These are phyloP conservation scores for Heteronetta atricapilla DNA, from an alignment of 2,113 vertebrate species.

Conservation along the genomic window DNA sequence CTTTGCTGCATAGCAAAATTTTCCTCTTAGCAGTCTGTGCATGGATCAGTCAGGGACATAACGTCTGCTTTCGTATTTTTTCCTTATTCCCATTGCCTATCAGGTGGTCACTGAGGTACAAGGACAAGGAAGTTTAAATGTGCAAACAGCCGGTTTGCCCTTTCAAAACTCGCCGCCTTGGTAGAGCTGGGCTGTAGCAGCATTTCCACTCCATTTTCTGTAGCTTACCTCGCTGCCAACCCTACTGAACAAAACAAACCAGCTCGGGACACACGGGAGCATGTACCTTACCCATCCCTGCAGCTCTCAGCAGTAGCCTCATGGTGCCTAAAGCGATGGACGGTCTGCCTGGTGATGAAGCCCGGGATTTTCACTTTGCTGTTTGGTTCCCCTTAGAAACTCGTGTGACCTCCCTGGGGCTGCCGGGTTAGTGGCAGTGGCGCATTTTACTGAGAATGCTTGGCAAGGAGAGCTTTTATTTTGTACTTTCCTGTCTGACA, in stretches of 20 bases:
- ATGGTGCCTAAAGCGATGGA: not conserved
- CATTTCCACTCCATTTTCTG: not conserved
- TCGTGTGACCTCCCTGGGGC: not conserved
- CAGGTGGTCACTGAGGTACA: not conserved
- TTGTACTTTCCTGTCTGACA: conserved; percentile 53
- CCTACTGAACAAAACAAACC: not conserved
- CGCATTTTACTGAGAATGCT: conserved; percentile 26
- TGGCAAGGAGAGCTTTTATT: conserved; percentile 40
- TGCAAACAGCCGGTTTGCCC: fast-evolving
- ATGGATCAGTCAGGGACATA: not conserved
- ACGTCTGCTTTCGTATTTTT: not conserved
- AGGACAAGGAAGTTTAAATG: not conserved
- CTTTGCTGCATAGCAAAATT: not conserved
- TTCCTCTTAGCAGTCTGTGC: not conserved
- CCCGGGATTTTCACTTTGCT: not conserved
- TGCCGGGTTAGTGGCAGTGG: conserved; percentile 35
- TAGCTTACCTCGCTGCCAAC: not conserved
- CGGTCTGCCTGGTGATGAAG: not conserved
- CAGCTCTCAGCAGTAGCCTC: not conserved
- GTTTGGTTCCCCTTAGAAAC: conserved; percentile 1
- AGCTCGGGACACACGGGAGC: not conserved
- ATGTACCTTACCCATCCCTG: not conserved
- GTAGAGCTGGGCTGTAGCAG: not conserved
- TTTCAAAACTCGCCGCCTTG: not conserved
- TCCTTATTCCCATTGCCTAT: not conserved